Evolutionary conservation across 2,113 vertebrate species (phyloP).

Genomic region (Ceratotherium simum): DNA sequence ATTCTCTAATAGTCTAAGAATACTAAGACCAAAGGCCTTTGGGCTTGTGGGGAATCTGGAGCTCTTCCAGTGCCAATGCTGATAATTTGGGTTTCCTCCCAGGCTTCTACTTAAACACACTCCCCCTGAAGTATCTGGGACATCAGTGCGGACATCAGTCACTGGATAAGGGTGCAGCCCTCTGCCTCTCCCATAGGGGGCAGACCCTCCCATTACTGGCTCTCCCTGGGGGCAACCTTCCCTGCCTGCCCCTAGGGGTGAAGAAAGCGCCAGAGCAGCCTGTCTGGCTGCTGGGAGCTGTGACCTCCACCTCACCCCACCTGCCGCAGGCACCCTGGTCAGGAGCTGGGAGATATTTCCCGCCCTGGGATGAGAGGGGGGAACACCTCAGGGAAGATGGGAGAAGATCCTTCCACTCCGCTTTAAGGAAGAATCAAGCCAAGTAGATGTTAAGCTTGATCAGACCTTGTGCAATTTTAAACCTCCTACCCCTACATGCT

Average conservation of each 20-base stretch:
- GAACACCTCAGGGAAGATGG: neutral
- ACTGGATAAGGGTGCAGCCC: neutral
- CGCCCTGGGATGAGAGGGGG: neutral
- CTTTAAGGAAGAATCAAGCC: neutral
- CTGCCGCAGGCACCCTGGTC: too few relatives aligned
- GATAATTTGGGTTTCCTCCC: neutral
- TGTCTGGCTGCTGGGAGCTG: neutral
- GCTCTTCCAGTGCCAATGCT: neutral
- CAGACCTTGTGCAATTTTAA: neutral
- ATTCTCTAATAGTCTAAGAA: neutral
- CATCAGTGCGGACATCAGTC: too few relatives aligned
- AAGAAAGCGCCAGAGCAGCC: neutral
- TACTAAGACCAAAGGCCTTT: neutral
- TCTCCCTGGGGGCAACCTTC: neutral
- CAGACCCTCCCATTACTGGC: neutral
- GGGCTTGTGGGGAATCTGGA: neutral
- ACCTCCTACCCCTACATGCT: neutral
- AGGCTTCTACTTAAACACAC: neutral
- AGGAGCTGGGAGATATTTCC: neutral
- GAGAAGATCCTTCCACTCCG: neutral
- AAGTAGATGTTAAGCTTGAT: neutral
- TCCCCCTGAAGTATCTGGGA: neutral
- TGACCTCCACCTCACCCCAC: neutral
- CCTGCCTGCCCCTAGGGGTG: neutral
- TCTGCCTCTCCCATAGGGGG: neutral